Evolutionary conservation across 2,797 vertebrate species (phyloP).

Genomic region (Syndactyla subalaris): DNA sequence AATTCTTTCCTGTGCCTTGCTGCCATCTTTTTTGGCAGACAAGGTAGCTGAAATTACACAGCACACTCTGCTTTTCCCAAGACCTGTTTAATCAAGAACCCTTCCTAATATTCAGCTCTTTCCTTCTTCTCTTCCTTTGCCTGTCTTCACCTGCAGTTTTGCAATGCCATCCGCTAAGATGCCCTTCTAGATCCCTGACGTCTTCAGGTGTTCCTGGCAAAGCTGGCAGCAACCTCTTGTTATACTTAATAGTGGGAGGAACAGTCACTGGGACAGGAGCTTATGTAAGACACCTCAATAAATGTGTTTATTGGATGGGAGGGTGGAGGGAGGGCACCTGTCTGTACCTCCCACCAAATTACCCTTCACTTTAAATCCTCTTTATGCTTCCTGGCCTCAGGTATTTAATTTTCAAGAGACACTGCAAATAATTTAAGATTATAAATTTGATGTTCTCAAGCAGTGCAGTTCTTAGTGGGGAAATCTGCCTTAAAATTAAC

Average conservation of each 20-base stretch:
- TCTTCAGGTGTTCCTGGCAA: conserved; percentile 81
- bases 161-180: conserved; percentile 75
- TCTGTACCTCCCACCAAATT: not conserved
- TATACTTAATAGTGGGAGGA: conserved; percentile 85
- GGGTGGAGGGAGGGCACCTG: conserved; percentile 35
- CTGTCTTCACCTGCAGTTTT: conserved; percentile 75
- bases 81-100: conserved; percentile 24
- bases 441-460: not conserved
- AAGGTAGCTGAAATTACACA: conserved; percentile 63
- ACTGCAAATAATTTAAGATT: not conserved
- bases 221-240: conserved; percentile 81
- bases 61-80: not conserved
- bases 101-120: conserved; percentile 57
- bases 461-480: not conserved
- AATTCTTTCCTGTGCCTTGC: not conserved
- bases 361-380: not conserved
- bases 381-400: not conserved
- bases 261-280: conserved; percentile 76
- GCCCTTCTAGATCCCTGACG: conserved; percentile 80
- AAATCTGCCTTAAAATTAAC: not conserved
- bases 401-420: conserved; percentile 34
- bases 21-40: not conserved
- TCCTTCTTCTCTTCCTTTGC: conserved; percentile 62
- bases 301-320: conserved; percentile 14
- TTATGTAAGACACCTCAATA: conserved; percentile 82